A percentile compares a stretch with the other conserved stretches of the same genome.
Conservation (phyloP, 2,113 vertebrate genomes). For the Phylloscopus trochilus region DNA sequence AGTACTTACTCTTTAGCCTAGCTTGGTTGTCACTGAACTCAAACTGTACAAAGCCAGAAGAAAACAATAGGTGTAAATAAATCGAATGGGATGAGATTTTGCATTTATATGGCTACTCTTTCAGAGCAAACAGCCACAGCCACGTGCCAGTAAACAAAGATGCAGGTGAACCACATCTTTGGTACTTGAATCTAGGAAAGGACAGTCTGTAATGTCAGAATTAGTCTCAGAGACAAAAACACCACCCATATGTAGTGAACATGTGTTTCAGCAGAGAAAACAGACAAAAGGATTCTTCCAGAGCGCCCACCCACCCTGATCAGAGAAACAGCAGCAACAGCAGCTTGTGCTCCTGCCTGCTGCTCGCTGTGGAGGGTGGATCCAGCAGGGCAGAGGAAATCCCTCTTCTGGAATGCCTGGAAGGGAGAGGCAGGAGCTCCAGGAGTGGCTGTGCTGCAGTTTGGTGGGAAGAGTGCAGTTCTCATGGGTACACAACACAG, state of each 20-base stretch:
- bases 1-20: neutral
- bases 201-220: too few species aligned
- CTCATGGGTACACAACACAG: neutral
- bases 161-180: neutral
- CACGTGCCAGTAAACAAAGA: neutral
- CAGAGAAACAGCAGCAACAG: neutral
- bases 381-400: neutral
- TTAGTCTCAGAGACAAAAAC: neutral
- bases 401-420: fast-evolving
- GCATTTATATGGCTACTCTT: neutral
- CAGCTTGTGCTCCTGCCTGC: neutral
- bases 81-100: neutral
- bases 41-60: neutral
- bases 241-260: fast-evolving
- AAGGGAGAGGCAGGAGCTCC: neutral
- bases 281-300: neutral
- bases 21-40: neutral
- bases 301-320: neutral
- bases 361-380: fast-evolving
- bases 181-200: neutral
- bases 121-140: neutral
- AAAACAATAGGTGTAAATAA: neutral
- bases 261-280: neutral
- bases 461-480: neutral
- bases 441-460: neutral